phyloP scores from a whole-genome alignment of 2,797 vertebrate species.

The Ctenosaura bakeri region DNA sequence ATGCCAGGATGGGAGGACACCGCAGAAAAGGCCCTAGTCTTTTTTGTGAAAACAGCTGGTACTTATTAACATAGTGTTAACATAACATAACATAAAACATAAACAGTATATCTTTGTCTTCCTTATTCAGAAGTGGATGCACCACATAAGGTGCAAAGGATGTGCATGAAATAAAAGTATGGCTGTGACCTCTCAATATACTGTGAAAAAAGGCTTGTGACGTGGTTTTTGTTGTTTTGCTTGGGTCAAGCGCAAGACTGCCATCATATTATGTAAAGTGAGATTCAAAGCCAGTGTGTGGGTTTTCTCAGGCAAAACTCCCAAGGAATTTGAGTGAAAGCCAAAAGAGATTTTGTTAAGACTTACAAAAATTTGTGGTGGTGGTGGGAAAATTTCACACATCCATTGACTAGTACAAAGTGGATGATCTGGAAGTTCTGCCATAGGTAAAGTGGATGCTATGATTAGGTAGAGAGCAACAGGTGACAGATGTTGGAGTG shows the following conservation, averaged over 20 bases:
- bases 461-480: too few species aligned
- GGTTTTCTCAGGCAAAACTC: not conserved
- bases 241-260: not conserved
- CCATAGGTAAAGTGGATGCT: too few species aligned
- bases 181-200: not conserved
- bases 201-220: not conserved
- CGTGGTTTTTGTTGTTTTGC: not conserved
- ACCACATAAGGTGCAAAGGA: not conserved
- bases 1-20: too few species aligned
- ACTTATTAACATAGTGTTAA: not conserved
- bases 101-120: slow-evolving; percentile 5
- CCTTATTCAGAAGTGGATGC: not conserved
- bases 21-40: not conserved
- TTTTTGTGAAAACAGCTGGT: not conserved
- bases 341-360: not conserved
- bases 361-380: not conserved
- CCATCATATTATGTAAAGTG: not conserved
- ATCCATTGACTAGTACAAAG: not conserved
- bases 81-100: not conserved
- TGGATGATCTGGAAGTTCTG: not conserved
- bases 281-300: not conserved
- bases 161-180: slow-evolving; percentile 2
- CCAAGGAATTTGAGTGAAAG: not conserved
- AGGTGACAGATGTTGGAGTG: too few species aligned
- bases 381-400: not conserved